Conservation (phyloP, 2,797 vertebrate species). For the Oreochromis mossambicus region DNA sequence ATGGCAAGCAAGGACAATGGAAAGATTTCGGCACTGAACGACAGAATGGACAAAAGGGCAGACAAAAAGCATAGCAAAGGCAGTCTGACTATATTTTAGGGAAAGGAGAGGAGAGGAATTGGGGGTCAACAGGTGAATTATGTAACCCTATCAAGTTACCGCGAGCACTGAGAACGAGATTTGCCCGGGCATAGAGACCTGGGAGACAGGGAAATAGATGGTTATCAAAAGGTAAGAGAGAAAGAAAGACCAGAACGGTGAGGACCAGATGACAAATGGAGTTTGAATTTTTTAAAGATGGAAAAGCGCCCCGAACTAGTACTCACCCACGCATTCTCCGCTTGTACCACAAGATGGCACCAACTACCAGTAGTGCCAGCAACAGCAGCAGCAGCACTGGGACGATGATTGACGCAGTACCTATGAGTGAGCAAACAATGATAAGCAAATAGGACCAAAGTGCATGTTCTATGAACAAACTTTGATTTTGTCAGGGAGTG, state of each 20-base stretch:
- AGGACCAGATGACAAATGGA: conserved; percentile 52
- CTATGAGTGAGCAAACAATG: conserved; percentile 50
- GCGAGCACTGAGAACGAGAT: conserved; percentile 78
- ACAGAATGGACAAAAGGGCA: conserved; percentile 37
- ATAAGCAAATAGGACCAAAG: background rate
- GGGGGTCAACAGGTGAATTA: conserved; percentile 49
- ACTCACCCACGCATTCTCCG: conserved; percentile 91
- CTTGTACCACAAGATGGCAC: conserved; percentile 90
- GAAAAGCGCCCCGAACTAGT: background rate
- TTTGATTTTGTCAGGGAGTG: background rate
- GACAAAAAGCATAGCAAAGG: conserved; percentile 35
- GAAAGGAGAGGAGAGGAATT: conserved; percentile 24
- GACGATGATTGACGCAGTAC: conserved; percentile 81
- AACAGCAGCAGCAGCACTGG: conserved; percentile 84
- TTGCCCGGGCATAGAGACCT: conserved; percentile 80
- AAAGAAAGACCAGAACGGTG: conserved; percentile 34
- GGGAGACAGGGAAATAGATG: conserved; percentile 77
- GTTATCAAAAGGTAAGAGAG: conserved; percentile 62
- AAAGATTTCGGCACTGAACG: conserved; percentile 41
- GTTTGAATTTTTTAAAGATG: background rate
- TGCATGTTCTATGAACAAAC: background rate
- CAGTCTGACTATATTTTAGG: conserved; percentile 19
- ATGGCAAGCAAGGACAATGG: conserved; percentile 56
- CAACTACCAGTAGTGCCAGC: conserved; percentile 81
- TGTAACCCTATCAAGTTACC: conserved; percentile 77